Conservation (phyloP, 2,113 vertebrate species). For the Acrocephalus kingi region DNA sequence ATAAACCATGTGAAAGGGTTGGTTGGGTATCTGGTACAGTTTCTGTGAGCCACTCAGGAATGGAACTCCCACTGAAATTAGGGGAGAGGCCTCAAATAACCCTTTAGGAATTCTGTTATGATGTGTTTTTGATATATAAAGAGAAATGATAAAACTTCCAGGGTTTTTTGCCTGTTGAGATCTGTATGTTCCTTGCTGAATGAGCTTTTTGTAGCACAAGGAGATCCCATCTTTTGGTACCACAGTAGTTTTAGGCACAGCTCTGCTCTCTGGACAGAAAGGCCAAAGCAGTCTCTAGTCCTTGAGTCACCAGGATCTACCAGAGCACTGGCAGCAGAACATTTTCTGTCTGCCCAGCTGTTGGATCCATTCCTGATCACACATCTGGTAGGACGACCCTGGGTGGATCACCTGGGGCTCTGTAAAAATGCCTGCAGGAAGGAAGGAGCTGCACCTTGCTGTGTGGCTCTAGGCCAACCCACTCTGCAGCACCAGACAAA, state of each 20-base stretch:
- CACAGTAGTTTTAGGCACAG: neutral
- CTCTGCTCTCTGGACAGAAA: neutral
- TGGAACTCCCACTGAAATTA: neutral
- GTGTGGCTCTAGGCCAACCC: neutral
- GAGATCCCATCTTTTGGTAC: neutral
- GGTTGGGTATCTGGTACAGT: neutral
- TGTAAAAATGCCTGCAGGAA: rapidly evolving
- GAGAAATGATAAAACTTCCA: neutral
- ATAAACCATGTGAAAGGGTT: neutral
- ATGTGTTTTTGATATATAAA: neutral
- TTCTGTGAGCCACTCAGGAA: neutral
- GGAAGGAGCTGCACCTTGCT: neutral
- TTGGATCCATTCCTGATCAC: neutral
- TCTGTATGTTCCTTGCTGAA: neutral
- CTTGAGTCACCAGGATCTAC: neutral
- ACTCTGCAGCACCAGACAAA: neutral
- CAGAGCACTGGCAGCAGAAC: neutral
- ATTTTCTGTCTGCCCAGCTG: neutral
- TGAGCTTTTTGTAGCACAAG: neutral
- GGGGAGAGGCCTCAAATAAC: neutral
- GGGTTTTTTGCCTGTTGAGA: neutral
- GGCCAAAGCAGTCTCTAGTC: neutral
- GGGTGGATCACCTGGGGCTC: neutral
- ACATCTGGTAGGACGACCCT: neutral
- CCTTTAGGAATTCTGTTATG: neutral